These are phyloP conservation scores for Dinocampus coccinellae DNA, from an alignment of 2,888 invertebrate genomes.

Conservation along the genomic window DNA sequence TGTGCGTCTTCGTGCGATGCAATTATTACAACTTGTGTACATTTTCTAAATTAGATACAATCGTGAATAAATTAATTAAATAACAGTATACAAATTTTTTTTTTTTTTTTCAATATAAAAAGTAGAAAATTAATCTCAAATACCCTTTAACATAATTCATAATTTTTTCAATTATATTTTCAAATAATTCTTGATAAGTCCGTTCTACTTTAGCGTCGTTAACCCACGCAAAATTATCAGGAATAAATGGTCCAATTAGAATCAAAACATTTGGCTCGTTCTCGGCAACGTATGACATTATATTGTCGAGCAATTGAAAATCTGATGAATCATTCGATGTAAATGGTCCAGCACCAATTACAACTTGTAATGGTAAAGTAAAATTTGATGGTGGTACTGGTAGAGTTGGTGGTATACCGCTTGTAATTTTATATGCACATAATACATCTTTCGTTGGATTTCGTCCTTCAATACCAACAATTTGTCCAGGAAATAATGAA, in stretches of 20 bases:
- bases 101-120: no score
- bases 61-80: neutral
- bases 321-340: conserved; percentile 79
- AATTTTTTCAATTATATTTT: conserved; percentile 77
- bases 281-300: conserved; percentile 77
- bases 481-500: conserved; percentile 84
- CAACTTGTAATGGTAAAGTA: conserved; percentile 70
- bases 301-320: conserved; percentile 86
- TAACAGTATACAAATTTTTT: conserved; percentile 7
- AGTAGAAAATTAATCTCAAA: conserved; percentile 43
- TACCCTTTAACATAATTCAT: conserved; percentile 77
- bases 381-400: conserved; percentile 69
- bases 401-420: conserved; percentile 71
- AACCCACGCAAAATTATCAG: conserved; percentile 76
- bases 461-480: conserved; percentile 80
- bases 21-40: conserved; percentile 81
- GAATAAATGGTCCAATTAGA: conserved; percentile 88
- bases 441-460: conserved; percentile 80
- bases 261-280: conserved; percentile 85
- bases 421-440: conserved; percentile 76
- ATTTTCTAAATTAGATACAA: conserved; percentile 68
- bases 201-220: conserved; percentile 75
- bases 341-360: conserved; percentile 88
- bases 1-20: conserved; percentile 84
- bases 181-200: conserved; percentile 82